phyloP scores from a whole-genome alignment of 2,888 invertebrate species.

The Scaptodrosophila latifasciaeformis region DNA sequence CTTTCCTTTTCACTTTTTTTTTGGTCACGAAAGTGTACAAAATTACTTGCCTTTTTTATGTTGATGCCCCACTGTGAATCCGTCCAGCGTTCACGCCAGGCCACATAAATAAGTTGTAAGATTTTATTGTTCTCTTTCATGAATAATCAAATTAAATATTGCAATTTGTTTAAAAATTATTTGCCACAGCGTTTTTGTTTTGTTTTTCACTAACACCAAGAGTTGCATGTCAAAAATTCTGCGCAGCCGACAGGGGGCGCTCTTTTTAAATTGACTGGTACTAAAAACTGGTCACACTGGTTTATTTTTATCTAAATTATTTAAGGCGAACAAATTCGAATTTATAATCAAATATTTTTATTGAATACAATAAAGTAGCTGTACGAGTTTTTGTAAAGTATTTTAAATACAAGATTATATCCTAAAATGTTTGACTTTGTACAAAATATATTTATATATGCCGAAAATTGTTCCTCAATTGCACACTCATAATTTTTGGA shows the following conservation, averaged over 20 bases:
- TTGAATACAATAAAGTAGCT: constrained; percentile 65
- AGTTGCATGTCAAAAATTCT: too few relatives aligned
- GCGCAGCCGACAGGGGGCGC: too few relatives aligned
- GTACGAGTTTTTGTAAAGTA: constrained; percentile 38
- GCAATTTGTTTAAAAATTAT: background rate
- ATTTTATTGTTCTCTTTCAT: constrained; percentile 77
- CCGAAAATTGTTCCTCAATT: constrained; percentile 65
- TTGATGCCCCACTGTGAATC: constrained; percentile 97
- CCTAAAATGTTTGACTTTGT: constrained; percentile 65
- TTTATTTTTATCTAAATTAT: too few relatives aligned
- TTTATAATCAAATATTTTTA: constrained; percentile 46
- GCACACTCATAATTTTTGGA: constrained; percentile 43
- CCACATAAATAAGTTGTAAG: constrained; percentile 79
- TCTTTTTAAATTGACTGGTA: too few relatives aligned
- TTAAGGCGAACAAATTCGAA: too few relatives aligned
- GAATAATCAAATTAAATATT: background rate
- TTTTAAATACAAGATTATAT: constrained; percentile 54
- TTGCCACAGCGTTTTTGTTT: too few relatives aligned
- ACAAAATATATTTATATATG: constrained; percentile 64
- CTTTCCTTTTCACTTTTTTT: background rate
- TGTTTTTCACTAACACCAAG: too few relatives aligned
- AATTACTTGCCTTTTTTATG: constrained; percentile 85
- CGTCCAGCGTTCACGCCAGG: constrained; percentile 97
- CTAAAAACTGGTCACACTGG: too few relatives aligned
- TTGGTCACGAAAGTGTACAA: constrained; percentile 9